Base-by-base conservation (phyloP, 2,113 vertebrate genomes). In the Rhipidura dahli region DNA sequence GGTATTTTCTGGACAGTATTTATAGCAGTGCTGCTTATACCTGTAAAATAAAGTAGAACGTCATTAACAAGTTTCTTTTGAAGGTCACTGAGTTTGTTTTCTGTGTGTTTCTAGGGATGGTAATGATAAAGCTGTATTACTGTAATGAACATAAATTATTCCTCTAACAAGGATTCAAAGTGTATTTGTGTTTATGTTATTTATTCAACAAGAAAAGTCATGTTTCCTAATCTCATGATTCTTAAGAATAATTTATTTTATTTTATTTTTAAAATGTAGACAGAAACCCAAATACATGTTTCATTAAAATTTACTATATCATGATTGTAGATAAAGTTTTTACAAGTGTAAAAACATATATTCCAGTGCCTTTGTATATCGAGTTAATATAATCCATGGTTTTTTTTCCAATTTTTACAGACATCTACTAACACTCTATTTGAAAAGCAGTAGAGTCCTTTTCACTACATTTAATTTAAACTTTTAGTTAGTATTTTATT, bases 1-100 rank as follows among this genome's bases (percentile, higher is more conserved):
- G n/a, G 98, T 99, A 53, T 97, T 94, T 83, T 98, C 97, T 15
- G 99, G 99, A 70, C 99, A 99, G 47, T 83, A 94, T 93, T 90
- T 96, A 73, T 98, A 98, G 73, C 99, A 99, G 28, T 27, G 96
- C 4, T 95, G 53, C 53, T 94, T 97, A 79, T 98, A 98, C 97
- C 99, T 99, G 83, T n/a, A 53, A 42, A 21, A 61, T 57, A 59
- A 85, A 87, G 13, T 12, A 93, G 39, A 92, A 66, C 8, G 47
- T 7, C 2, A 9, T 42, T 9, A 51, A 35, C 42, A 57, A 61
- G 22, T 15, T 86, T 56, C 10, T 66, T 77, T 23, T 65, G 20
- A 79, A 76, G 17, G 8, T 59, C 11, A 27, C 13, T 21, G 24
- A 45, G 17, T 30, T 71, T 60, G 5, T 61, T 82, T 83, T 50